phyloP scores from a whole-genome alignment of 1,140 invertebrate species.

The Platyscapa corneri region DNA sequence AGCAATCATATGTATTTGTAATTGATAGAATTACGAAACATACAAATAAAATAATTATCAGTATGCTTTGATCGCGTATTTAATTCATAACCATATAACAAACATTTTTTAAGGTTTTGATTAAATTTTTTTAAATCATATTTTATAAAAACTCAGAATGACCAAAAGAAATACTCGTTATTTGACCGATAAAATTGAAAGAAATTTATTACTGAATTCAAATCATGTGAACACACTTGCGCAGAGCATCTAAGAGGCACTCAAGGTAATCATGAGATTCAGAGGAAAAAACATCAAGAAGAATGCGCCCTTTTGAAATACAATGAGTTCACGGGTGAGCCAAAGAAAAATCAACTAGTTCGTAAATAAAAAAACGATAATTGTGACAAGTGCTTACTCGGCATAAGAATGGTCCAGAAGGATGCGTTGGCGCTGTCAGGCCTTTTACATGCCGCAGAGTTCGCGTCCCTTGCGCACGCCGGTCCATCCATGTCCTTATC shows the following conservation, averaged over 20 bases:
- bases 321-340: too few relatives aligned
- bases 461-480: slow-evolving; percentile 37
- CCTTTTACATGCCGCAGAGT: slow-evolving; percentile 25
- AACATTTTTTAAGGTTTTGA: neutral
- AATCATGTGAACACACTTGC: neutral
- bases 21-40: too few relatives aligned
- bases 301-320: too few relatives aligned
- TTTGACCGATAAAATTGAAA: neutral
- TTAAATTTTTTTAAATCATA: too few relatives aligned
- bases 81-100: neutral
- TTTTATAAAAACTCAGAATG: neutral
- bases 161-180: neutral
- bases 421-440: neutral
- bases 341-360: too few relatives aligned
- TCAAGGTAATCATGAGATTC: neutral
- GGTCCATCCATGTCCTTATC: slow-evolving; percentile 39
- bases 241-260: neutral
- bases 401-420: slow-evolving; percentile 39
- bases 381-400: slow-evolving; percentile 18
- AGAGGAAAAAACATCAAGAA: too few relatives aligned
- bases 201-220: neutral
- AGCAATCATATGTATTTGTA: too few relatives aligned
- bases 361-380: too few relatives aligned
- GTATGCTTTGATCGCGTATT: neutral
- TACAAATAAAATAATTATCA: too few relatives aligned